Evolutionary conservation across 2,113 vertebrate species (phyloP).

Genomic region (Microtus ochrogaster): DNA sequence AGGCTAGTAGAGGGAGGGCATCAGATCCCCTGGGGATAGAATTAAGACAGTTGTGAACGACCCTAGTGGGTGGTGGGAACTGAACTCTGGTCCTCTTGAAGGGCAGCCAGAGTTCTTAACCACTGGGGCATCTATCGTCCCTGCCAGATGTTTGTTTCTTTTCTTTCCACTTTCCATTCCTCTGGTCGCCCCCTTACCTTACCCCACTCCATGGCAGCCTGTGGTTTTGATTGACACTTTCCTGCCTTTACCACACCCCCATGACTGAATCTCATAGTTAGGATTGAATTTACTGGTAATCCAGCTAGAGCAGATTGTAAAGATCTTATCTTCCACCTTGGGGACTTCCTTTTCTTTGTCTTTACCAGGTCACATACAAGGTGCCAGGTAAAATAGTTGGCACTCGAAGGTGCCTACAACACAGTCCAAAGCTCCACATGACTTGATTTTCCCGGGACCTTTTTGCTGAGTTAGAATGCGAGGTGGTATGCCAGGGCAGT

Average conservation of each 20-base stretch:
- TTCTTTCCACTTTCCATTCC: background rate
- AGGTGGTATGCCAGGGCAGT: background rate
- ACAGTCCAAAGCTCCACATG: accelerated
- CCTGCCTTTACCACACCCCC: background rate
- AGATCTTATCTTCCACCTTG: background rate
- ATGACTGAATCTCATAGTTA: background rate
- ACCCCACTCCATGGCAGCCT: accelerated
- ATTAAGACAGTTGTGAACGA: background rate
- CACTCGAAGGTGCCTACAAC: background rate
- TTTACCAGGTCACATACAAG: background rate
- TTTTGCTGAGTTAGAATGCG: background rate
- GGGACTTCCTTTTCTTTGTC: too few species aligned
- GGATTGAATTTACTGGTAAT: background rate
- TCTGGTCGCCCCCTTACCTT: too few species aligned
- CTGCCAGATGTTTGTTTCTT: background rate
- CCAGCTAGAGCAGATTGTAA: background rate
- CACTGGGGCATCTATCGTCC: background rate
- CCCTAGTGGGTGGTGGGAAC: too few species aligned
- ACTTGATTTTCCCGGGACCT: background rate
- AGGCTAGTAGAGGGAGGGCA: background rate
- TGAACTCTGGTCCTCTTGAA: background rate
- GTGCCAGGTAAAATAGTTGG: accelerated
- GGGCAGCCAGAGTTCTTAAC: background rate
- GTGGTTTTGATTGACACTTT: background rate
- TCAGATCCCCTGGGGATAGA: background rate